Conservation (phyloP, 2,888 invertebrate species). For the Axea sp. region DNA sequence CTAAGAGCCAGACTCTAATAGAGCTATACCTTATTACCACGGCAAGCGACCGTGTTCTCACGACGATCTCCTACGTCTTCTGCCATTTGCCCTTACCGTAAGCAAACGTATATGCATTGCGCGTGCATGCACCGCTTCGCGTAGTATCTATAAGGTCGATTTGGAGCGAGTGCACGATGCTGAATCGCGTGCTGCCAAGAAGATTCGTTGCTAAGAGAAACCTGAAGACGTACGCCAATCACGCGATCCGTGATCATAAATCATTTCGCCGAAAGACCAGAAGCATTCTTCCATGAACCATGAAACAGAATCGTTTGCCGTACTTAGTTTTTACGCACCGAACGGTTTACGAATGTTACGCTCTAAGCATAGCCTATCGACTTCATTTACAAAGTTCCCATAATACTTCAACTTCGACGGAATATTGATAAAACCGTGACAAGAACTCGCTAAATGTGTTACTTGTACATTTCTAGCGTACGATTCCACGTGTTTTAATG, state of each 20-base stretch:
- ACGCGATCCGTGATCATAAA: slow-evolving; percentile 54
- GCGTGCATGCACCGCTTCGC: slow-evolving; percentile 47
- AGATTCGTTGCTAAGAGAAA: slow-evolving; percentile 41
- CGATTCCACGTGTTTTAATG: too few species aligned
- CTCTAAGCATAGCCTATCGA: slow-evolving; percentile 17
- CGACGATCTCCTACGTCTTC: slow-evolving; percentile 66
- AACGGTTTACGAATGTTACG: slow-evolving; percentile 36
- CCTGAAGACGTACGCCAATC: slow-evolving; percentile 53
- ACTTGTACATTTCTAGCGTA: too few species aligned
- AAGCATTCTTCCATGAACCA: slow-evolving; percentile 45
- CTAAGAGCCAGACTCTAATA: slow-evolving; percentile 65
- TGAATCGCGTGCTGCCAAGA: slow-evolving; percentile 52
- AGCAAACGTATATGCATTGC: slow-evolving; percentile 53
- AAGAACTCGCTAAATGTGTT: neutral
- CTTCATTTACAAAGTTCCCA: slow-evolving; percentile 34
- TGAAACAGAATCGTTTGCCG: slow-evolving; percentile 43
- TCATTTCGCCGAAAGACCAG: slow-evolving; percentile 59
- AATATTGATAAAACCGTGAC: slow-evolving; percentile 1
- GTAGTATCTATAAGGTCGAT: slow-evolving; percentile 55
- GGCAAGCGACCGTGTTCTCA: slow-evolving; percentile 70
- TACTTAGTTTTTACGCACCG: slow-evolving; percentile 29
- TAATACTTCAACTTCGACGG: neutral
- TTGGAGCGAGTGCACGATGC: slow-evolving; percentile 50
- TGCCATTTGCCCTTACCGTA: slow-evolving; percentile 59
- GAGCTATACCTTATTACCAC: slow-evolving; percentile 71